Conservation (phyloP, 2,113 vertebrate genomes). For the Tapirus terrestris region DNA sequence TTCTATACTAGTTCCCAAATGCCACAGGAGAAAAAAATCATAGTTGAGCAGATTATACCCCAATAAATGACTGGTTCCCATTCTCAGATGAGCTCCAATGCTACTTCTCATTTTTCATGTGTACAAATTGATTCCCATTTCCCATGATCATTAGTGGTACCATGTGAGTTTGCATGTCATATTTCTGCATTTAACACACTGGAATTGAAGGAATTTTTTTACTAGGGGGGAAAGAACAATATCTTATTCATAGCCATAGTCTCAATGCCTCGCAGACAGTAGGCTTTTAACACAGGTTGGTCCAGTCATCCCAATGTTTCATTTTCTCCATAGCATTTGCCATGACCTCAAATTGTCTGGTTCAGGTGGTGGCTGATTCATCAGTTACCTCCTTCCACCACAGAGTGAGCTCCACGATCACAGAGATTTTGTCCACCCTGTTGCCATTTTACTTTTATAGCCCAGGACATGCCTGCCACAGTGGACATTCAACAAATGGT, state of each 20-base stretch:
- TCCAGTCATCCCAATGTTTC: background rate
- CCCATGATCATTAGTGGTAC: background rate
- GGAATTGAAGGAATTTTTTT: background rate
- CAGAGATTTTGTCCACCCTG: background rate
- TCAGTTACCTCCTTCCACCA: background rate
- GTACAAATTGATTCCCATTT: background rate
- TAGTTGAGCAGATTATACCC: too few relatives aligned
- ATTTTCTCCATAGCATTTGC: background rate
- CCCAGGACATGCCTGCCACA: background rate
- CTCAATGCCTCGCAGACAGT: background rate
- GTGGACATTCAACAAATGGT: background rate
- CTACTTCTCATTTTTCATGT: too few relatives aligned
- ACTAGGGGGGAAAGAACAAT: background rate
- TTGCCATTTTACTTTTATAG: background rate
- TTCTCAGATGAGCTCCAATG: too few relatives aligned
- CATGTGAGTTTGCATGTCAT: background rate
- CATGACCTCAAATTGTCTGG: background rate
- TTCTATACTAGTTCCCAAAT: conserved; percentile 5
- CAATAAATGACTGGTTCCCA: too few relatives aligned
- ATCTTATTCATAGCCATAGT: background rate
- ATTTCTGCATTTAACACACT: background rate
- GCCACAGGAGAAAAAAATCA: background rate
- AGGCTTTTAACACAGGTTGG: background rate
- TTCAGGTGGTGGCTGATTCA: background rate
- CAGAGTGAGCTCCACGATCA: background rate